phyloP scores from a whole-genome alignment of 2,888 invertebrate species.

The Erebia palarica region DNA sequence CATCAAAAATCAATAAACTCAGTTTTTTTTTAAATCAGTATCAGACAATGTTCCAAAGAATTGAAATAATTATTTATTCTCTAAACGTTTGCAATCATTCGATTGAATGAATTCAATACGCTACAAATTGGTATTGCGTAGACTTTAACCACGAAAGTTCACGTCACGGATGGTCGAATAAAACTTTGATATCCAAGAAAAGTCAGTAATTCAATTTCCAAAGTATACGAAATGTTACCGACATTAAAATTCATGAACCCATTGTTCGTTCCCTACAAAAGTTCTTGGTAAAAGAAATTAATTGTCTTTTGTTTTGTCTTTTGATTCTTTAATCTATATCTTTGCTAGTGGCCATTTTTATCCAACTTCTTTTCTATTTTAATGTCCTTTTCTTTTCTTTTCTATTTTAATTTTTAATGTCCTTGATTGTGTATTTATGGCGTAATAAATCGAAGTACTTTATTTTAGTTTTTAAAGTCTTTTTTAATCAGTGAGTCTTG shows the following conservation, averaged over 20 bases:
- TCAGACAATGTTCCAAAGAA: neutral
- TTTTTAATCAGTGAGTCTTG: no score
- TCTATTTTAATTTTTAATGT: neutral
- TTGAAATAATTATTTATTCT: neutral
- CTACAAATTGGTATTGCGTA: neutral
- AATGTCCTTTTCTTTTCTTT: neutral
- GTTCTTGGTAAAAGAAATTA: constrained; percentile 18
- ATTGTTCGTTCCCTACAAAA: constrained; percentile 2
- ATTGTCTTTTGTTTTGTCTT: constrained; percentile 12
- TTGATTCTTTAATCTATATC: constrained; percentile 8
- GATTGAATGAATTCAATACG: constrained; percentile 10
- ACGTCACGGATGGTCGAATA: neutral
- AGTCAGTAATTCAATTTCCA: constrained; percentile 14
- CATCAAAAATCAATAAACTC: no score
- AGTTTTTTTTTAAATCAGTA: no score
- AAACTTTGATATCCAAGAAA: neutral
- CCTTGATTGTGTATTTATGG: neutral
- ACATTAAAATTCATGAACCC: constrained; percentile 23
- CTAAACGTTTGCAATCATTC: constrained; percentile 1
- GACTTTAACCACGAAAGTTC: constrained; percentile 3
- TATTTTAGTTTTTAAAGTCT: neutral
- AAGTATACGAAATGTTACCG: constrained; percentile 5
- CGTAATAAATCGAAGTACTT: neutral
- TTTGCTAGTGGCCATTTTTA: neutral
- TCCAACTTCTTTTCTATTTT: neutral